These are phyloP conservation scores for Trichonephila clavipes DNA, from an alignment of 1,140 invertebrate genomes.

Conservation along the genomic window DNA sequence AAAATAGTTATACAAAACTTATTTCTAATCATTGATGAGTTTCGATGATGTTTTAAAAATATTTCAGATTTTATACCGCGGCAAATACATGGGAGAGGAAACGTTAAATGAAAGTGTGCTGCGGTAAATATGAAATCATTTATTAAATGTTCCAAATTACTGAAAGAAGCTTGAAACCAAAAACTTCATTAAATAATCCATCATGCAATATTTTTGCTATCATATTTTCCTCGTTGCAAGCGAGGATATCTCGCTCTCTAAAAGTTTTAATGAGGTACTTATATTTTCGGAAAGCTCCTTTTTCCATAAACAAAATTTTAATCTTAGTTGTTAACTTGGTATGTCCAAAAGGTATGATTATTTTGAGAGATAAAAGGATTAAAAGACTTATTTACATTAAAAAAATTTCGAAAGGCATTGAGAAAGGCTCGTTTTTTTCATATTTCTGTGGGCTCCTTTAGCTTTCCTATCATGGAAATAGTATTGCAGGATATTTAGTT, in stretches of 20 bases:
- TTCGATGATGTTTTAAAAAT: too few species aligned
- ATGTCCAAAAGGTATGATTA: background rate
- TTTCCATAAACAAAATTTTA: background rate
- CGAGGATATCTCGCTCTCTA: background rate
- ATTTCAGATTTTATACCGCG: too few species aligned
- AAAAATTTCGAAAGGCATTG: too few species aligned
- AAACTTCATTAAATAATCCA: background rate
- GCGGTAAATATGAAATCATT: background rate
- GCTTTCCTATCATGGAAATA: too few species aligned
- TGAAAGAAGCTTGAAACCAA: background rate
- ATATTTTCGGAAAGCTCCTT: background rate
- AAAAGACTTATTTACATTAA: too few species aligned
- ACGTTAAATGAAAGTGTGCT: too few species aligned
- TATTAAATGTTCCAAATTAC: background rate
- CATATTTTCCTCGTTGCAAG: background rate
- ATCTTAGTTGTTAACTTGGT: background rate
- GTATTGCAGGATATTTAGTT: too few species aligned
- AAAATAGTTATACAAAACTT: too few species aligned
- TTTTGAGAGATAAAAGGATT: background rate
- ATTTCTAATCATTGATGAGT: too few species aligned
- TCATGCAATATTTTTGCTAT: background rate
- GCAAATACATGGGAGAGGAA: too few species aligned
- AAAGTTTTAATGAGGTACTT: background rate
- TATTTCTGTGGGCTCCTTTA: too few species aligned
- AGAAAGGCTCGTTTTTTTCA: too few species aligned